A percentile compares a stretch with the other conserved stretches of the same genome.
Evolutionary conservation across 2,888 invertebrate genomes (phyloP).

Genomic region (Ophioninae sp.): DNA sequence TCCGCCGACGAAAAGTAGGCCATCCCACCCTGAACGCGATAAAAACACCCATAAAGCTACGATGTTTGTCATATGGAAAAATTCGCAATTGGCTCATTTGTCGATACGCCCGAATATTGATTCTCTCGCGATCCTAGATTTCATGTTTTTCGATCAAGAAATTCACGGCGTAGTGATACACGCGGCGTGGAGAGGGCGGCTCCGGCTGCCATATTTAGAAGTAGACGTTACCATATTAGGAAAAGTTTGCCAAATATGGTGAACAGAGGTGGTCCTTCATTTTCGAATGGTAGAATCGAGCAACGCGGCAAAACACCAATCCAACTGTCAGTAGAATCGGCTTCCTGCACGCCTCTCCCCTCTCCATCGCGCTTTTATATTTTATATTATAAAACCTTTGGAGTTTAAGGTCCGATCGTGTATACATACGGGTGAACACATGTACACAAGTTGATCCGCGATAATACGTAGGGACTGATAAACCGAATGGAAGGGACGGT

Average conservation of each 20-base stretch:
- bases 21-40: constrained; percentile 50
- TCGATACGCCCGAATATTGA: constrained; percentile 35
- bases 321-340: constrained; percentile 77
- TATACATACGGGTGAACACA: not conserved
- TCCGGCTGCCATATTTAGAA: constrained; percentile 92
- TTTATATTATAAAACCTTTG: constrained; percentile 39
- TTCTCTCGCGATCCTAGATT: constrained; percentile 26
- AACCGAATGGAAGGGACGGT: not conserved
- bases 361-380: constrained; percentile 52
- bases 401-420: constrained; percentile 5
- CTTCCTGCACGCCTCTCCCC: constrained; percentile 78
- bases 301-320: constrained; percentile 79
- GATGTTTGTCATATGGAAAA: constrained; percentile 23
- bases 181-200: constrained; percentile 85
- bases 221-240: constrained; percentile 91
- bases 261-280: constrained; percentile 88
- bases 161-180: constrained; percentile 70
- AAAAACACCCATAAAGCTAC: constrained; percentile 27
- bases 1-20: constrained; percentile 72
- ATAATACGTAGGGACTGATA: constrained; percentile 12
- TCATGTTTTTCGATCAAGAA: constrained; percentile 4
- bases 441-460: not conserved
- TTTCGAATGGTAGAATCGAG: constrained; percentile 79
- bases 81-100: constrained; percentile 21
- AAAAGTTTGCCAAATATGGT: constrained; percentile 90